Percentiles rank a stretch among this genome's conserved stretches.
These are phyloP conservation scores for Oreochromis tanganicae DNA, from an alignment of 2,113 vertebrate species.

Conservation along the genomic window DNA sequence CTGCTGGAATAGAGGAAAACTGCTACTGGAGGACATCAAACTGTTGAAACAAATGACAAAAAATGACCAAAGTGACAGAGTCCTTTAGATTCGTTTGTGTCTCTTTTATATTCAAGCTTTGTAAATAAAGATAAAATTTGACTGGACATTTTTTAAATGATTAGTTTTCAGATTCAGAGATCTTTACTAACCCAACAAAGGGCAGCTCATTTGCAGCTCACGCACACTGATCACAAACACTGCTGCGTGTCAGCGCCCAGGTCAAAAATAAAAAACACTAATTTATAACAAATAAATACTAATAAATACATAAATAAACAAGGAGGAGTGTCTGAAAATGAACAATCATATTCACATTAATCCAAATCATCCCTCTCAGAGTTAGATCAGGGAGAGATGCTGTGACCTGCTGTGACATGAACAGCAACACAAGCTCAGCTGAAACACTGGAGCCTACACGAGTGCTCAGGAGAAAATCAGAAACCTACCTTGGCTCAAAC, in stretches of 20 bases:
- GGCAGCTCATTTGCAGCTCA: background rate
- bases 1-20: background rate
- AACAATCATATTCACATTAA: background rate
- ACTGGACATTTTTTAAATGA: background rate
- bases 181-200: rapidly evolving
- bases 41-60: background rate
- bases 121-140: background rate
- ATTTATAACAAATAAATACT: background rate
- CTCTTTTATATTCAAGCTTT: background rate
- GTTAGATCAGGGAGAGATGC: background rate
- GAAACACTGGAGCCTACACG: background rate
- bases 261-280: rapidly evolving
- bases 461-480: background rate
- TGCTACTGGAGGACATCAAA: background rate
- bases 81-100: rapidly evolving
- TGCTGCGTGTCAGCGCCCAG: rapidly evolving
- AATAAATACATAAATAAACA: background rate
- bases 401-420: background rate
- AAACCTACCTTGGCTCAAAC: background rate
- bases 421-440: background rate
- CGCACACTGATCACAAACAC: background rate
- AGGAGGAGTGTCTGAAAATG: background rate
- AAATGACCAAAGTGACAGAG: background rate
- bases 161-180: rapidly evolving
- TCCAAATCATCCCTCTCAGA: background rate